Evolutionary conservation across 2,888 invertebrate species (phyloP), one percentile per base, ranked within the genome.

Genomic region (Caenorhabditis sp.): DNA sequence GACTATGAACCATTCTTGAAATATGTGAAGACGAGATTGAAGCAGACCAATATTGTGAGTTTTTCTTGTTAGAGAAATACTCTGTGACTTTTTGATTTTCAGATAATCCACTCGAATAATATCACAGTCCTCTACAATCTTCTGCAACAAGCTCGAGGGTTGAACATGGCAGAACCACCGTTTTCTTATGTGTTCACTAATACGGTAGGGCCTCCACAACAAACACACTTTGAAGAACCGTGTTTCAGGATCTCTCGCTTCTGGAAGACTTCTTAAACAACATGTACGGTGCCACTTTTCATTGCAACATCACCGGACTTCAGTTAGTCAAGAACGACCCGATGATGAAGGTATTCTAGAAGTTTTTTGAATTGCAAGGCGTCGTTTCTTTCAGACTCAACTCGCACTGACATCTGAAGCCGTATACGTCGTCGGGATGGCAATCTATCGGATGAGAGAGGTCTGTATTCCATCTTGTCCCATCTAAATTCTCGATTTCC

Each of bases 301-400:
- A 88, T 47, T 90, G 90, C 62, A 90, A 90, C 61, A 89, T 90
- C 64, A 89, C 89, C 13, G 90, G 90, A n/a, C 72, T 90, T n/a
- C 90, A 89, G 58, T 56, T 91, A 32, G 88, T 89, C 15, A 85
- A 88, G 26, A 87, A 88, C 26, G 86, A 87, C 58, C 90, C 90
- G n/a, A 85, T 87, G 81, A 87, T 90, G 81, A 90, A 90, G 80
- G 89, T 89, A 32, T 9, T 32, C 32, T 32, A 4, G 5, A 9
- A 32, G n/a, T n/a, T 9, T 32, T 9, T 6, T 32, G 32, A 32
- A 32, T 26, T 28, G 13, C 5, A 44, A n/a, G 0, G 20, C 35
- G 11, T 11, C 47, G 71, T 65, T 11, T 85, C 13, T 24, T 70
- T n/a, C 64, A 72, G 87, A 88, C 89, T 0, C 87, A 89, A 61